phyloP scores from a whole-genome alignment of 2,113 vertebrate genomes.

The Phodopus roborovskii region DNA sequence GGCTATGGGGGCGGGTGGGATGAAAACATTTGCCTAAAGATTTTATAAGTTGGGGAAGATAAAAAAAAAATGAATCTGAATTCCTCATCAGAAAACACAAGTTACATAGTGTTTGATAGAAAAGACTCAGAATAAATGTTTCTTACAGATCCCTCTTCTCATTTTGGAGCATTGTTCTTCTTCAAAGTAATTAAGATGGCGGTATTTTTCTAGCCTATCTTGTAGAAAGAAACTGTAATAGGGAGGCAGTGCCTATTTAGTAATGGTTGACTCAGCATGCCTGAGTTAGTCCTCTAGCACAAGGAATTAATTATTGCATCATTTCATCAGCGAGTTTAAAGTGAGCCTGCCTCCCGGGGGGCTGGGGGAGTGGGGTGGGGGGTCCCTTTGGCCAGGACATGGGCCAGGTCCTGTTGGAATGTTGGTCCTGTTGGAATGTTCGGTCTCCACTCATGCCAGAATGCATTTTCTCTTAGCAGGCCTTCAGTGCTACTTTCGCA shows the following conservation, averaged over 20 bases:
- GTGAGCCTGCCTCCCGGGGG: neutral
- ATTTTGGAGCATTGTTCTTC: neutral
- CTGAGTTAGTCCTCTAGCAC: neutral
- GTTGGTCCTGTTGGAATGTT: neutral
- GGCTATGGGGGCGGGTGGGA: neutral
- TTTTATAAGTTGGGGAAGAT: neutral
- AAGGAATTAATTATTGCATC: neutral
- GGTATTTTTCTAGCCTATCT: neutral
- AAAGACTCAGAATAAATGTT: neutral
- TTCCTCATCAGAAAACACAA: neutral
- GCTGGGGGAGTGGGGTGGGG: too few relatives aligned
- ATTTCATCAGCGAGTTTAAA: neutral
- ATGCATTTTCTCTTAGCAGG: neutral
- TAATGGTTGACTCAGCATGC: neutral
- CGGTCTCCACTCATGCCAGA: neutral
- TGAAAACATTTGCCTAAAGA: neutral
- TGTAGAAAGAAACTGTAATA: neutral
- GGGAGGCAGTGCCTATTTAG: neutral
- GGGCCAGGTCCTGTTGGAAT: neutral
- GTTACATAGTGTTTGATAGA: neutral
- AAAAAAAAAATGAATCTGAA: neutral
- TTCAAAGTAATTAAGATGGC: neutral
- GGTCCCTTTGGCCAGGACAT: neutral
- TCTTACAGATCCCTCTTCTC: neutral
- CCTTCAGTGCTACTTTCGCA: neutral